Base-by-base conservation (phyloP, 2,888 invertebrate genomes). In the Psococerastis gibbosa region DNA sequence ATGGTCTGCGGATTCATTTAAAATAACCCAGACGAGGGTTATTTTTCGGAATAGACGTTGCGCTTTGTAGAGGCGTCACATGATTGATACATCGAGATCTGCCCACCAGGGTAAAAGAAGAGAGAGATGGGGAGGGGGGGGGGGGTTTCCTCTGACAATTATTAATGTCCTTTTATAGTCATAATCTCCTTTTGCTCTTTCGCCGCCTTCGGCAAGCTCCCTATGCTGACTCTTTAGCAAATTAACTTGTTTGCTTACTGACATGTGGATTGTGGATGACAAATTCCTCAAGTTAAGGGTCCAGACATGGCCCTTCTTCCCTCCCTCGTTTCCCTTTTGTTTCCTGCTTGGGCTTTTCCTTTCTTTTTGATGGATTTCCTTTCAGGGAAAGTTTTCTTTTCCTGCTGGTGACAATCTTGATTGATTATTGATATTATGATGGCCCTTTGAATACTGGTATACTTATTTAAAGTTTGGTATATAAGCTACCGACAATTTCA, bases 241-340 rank as follows among this genome's bases (percentile, higher is more conserved):
- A 38, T 38, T 38, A 38, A 38, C 38, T 38, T 38, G 17, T 38
- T 38, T 38, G 22, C 38, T 38, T 38, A 38, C 38, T 38, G 38
- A 38, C 38, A 38, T 38, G 38, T 38, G 38, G 38, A 38, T 38
- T 38, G 17, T 15, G 20, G 17, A 20, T 38, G 38, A 38, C 27
- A 27, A 27, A 27, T 27, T 27, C 27, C 8, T n/a, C 6, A 11
- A 11, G 27, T 27, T 9, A 27, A 11, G 27, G 8, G 27, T 9
- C 27, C 27, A 27, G 27, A 27, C 27, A n/a, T n/a, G n/a, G n/a
- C n/a, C n/a, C n/a, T n/a, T n/a, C n/a, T n/a, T n/a, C n/a, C n/a
- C n/a, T n/a, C n/a, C n/a, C n/a, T n/a, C n/a, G n/a, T n/a, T n/a
- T n/a, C n/a, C n/a, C n/a, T n/a, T n/a, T n/a, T n/a, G n/a, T n/a